phyloP scores from a whole-genome alignment of 2,888 invertebrate species.

The Adela reaumurella region DNA sequence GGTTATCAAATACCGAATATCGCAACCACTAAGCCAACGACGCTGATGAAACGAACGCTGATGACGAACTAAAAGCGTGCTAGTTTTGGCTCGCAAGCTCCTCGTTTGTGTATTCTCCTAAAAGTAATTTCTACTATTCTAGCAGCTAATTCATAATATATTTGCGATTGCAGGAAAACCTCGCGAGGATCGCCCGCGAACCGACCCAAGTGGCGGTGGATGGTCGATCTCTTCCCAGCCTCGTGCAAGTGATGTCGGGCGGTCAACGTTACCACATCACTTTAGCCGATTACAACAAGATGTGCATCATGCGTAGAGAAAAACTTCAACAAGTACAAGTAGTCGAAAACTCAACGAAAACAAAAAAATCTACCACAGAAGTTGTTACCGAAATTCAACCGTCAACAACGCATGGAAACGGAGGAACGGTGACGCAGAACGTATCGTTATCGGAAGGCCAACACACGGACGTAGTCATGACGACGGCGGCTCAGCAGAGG shows the following conservation, averaged over 20 bases:
- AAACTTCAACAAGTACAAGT: slow-evolving; percentile 61
- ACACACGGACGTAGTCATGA: slow-evolving; percentile 20
- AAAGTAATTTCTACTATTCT: no score
- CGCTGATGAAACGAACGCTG: no score
- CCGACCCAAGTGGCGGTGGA: slow-evolving; percentile 57
- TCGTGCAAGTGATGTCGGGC: slow-evolving; percentile 72
- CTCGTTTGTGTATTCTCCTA: no score
- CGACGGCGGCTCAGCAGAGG: slow-evolving; percentile 15
- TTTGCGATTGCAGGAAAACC: slow-evolving; percentile 40
- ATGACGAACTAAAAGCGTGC: no score
- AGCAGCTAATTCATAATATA: no score
- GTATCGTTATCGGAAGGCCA: slow-evolving; percentile 21
- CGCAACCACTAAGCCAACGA: no score
- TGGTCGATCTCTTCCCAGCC: slow-evolving; percentile 56
- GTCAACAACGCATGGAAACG: slow-evolving; percentile 35
- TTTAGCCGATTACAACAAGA: slow-evolving; percentile 74
- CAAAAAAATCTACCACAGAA: slow-evolving; percentile 3
- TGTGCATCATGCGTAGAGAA: slow-evolving; percentile 69
- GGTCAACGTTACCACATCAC: slow-evolving; percentile 79
- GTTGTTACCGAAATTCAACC: slow-evolving; percentile 39
- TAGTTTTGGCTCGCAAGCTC: no score
- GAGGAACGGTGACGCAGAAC: slow-evolving; percentile 33
- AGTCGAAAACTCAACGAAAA: slow-evolving; percentile 17
- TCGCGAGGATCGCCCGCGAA: slow-evolving; percentile 35
- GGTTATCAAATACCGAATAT: no score